These are phyloP conservation scores for Burhinus bistriatus DNA, from an alignment of 2,113 vertebrate species.

Conservation along the genomic window DNA sequence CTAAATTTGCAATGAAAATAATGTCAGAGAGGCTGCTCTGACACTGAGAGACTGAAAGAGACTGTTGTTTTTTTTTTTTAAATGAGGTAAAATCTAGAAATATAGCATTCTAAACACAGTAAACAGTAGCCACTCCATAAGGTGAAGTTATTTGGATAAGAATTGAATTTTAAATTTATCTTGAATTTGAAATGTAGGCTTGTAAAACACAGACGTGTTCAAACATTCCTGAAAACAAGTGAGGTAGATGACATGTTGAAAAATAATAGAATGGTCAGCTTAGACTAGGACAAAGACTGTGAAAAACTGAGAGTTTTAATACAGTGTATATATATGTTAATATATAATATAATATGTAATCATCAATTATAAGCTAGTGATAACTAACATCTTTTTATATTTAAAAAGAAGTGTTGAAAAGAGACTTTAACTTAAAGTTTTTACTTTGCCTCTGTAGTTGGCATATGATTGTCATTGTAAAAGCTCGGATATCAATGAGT, in stretches of 20 bases:
- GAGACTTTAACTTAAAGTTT: background rate
- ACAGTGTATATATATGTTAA: background rate
- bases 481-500: background rate
- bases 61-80: background rate
- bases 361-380: background rate
- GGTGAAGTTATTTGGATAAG: background rate
- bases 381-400: background rate
- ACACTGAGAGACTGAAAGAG: background rate
- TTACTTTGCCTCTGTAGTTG: background rate
- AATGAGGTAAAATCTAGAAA: background rate
- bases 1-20: background rate
- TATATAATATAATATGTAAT: background rate
- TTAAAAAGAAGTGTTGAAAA: background rate
- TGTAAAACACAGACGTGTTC: background rate
- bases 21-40: background rate
- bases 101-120: background rate
- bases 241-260: background rate
- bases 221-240: background rate
- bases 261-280: background rate
- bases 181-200: background rate
- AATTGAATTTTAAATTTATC: background rate
- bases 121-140: background rate
- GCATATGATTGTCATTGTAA: background rate
- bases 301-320: background rate
- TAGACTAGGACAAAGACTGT: background rate